A percentile compares a stretch with the other conserved stretches of the same genome.
Evolutionary conservation across 2,113 vertebrate genomes (phyloP).

Genomic region (Coracopsis vasa): DNA sequence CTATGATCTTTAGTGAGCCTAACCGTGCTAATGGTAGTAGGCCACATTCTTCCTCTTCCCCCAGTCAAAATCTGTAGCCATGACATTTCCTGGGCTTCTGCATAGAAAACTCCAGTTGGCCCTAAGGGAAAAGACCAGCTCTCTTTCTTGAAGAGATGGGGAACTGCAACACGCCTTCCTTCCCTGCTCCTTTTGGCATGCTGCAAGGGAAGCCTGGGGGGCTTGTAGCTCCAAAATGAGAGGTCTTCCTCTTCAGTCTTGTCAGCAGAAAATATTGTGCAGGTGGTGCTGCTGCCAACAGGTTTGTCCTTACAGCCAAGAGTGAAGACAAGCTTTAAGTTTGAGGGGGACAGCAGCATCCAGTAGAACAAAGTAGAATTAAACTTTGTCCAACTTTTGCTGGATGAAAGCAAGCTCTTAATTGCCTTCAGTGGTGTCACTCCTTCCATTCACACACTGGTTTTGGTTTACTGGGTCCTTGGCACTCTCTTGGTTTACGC

Average conservation of each 20-base stretch:
- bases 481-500: not conserved
- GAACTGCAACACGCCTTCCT: not conserved
- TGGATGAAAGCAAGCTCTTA: not conserved
- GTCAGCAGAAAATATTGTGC: not conserved
- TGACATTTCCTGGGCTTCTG: not conserved
- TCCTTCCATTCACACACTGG: not conserved
- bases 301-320: not conserved
- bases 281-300: not conserved
- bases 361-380: not conserved
- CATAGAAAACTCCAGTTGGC: not conserved
- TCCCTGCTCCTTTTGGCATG: not conserved
- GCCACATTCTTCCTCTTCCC: not conserved
- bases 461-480: not conserved
- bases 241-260: not conserved
- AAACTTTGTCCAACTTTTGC: not conserved
- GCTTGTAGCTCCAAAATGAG: not conserved
- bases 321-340: not conserved
- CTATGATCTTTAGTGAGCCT: not conserved
- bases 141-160: accelerated
- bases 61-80: not conserved
- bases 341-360: not conserved
- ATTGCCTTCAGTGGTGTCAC: not conserved
- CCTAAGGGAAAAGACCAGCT: not conserved
- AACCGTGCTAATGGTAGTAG: not conserved
- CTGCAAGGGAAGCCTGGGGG: not conserved